Base-by-base conservation (phyloP, 2,113 vertebrate genomes). In the Chinchilla lanigera region DNA sequence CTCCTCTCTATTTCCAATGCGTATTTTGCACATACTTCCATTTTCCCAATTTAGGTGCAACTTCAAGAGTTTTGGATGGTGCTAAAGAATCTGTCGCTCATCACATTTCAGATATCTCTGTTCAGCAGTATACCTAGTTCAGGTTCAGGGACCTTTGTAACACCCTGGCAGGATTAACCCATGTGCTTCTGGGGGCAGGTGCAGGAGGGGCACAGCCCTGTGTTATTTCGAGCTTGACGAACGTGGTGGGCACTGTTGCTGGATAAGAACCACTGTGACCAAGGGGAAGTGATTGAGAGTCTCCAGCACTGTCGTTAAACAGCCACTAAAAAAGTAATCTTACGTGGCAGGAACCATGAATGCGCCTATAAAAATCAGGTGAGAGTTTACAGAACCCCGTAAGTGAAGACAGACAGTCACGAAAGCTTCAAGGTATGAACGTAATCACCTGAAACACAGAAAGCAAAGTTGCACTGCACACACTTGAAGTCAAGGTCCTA, bases 1-100 rank as follows among this genome's bases (percentile, higher is more conserved):
- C 87, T 96, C 88, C 97, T 96, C 97, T 97, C 95, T 94, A 95
- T 95, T 86, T 93, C 71, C 71, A 97, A 50, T 93, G 96, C 93
- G 54, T 97, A 93, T 89, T 77, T 44, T 86, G 86, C 85, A 87
- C 82, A 87, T 35, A 97, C 47, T 95, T 65, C 88, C 67, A 94
- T 17, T 94, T 98, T 96, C 38, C 83, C 95, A 61, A 26, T 44
- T 92, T 75, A 87, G 24, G 65, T n/a, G 56, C 16, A 38, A 58
- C 8, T 54, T 41, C 14, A 50, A 50, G 38, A 24, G 65, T 93
- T n/a, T 30, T 44, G 22, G 87, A 93, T 65, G 78, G 35, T 84
- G 91, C 69, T 89, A 44, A 85, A 93, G 6, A 71, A 22, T 75
- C 28, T 69, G 91, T 97, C 98, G 96, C 91, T 90, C 90, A 96